Evolutionary conservation across 2,113 vertebrate species (phyloP).

Genomic region (Delphinus delphis): DNA sequence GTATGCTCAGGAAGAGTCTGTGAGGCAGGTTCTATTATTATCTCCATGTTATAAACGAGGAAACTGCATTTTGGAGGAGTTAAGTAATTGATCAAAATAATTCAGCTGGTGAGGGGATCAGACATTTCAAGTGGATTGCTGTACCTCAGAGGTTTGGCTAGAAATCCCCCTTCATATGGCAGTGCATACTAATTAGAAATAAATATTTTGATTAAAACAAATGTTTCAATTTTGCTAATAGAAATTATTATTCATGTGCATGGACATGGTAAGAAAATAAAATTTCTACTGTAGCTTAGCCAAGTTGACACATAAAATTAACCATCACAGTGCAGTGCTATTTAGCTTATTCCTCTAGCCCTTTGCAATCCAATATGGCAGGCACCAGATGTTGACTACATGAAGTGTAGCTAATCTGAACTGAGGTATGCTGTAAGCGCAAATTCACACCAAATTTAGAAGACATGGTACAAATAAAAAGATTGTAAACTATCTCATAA

Average conservation of each 20-base stretch:
- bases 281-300: not conserved
- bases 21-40: not conserved
- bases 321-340: not conserved
- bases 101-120: not conserved
- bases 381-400: not conserved
- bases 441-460: slow-evolving; percentile 6
- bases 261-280: slow-evolving; percentile 15
- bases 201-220: not conserved
- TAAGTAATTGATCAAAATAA: slow-evolving; percentile 19
- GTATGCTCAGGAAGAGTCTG: too few relatives aligned
- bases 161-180: not conserved
- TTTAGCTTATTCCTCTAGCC: not conserved
- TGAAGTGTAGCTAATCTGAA: not conserved
- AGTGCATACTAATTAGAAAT: not conserved
- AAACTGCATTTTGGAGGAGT: slow-evolving; percentile 4
- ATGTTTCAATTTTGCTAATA: not conserved
- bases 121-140: not conserved
- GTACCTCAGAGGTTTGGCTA: not conserved
- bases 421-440: not conserved
- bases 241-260: not conserved
- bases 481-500: not conserved
- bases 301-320: not conserved
- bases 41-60: not conserved
- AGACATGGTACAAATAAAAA: not conserved
- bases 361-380: not conserved